Base-by-base conservation (phyloP, 1,140 invertebrate species). In the Diorhabda elongata region DNA sequence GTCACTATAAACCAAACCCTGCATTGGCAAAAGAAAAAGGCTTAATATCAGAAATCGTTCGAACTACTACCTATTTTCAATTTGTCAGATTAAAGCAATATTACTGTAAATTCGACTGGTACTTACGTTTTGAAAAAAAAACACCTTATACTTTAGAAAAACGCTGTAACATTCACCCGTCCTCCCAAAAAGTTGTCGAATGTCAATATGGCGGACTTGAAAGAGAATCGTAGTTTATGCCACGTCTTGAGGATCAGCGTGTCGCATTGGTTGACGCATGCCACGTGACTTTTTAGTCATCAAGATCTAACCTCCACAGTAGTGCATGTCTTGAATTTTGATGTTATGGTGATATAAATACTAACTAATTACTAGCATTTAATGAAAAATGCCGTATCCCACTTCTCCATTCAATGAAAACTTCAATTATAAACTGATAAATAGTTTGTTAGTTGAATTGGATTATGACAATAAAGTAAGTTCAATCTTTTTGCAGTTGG, bases 131-230 rank as follows among this genome's bases (percentile, higher is more conserved):
- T 87, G 82, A 77, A 80, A 78, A 84, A 84, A 82, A 88, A 85
- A 85, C 82, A 84, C 84, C 82, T 81, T 83, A 84, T 85, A 85
- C 85, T 82, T 82, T 83, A 84, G 84, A 86, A 85, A 84, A 87
- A 87, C 85, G 83, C 85, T 83, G 87, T 84, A 85, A 87, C 85
- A 88, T 87, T 85, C 87, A 86, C 87, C 84, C 85, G 87, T 71
- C 85, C 85, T 87, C 87, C 85, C 81, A 79, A 67, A 86, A 65
- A 87, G 85, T 86, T 87, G 85, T 85, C 87, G 86, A 85, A 87
- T 88, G 88, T 89, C 88, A 90, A 90, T 89, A 90, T 90, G 89
- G 88, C 89, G 87, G 87, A 88, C 84, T 85, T 87, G 84, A 84
- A 89, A 88, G 83, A 87, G 85, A 83, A 88, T 88, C 86, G 85